Conservation (phyloP, 2,888 invertebrate genomes). For the Diaphora mendica region DNA sequence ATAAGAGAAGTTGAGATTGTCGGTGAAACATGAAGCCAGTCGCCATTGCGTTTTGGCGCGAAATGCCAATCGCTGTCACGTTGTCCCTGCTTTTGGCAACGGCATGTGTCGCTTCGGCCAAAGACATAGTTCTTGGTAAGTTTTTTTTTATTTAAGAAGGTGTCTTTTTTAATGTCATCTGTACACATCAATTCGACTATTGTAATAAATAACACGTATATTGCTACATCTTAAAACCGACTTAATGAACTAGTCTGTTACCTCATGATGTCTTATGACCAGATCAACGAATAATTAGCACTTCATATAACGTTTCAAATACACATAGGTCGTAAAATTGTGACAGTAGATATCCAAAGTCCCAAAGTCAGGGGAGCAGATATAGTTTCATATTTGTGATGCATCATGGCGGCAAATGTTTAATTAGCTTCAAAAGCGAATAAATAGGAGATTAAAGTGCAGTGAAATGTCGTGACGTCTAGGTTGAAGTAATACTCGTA, state of each 20-base stretch:
- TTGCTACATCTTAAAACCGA: background rate
- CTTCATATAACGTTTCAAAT: background rate
- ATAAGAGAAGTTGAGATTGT: slow-evolving; percentile 72
- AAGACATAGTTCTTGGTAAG: slow-evolving; percentile 79
- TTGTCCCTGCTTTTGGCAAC: slow-evolving; percentile 64
- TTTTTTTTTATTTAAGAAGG: slow-evolving; percentile 35
- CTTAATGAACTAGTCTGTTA: background rate
- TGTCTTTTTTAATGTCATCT: background rate
- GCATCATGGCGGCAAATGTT: background rate
- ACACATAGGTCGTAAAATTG: background rate
- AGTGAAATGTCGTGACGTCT: background rate
- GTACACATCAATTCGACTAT: background rate
- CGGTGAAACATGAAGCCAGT: slow-evolving; percentile 75
- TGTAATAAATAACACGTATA: background rate
- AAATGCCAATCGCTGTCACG: slow-evolving; percentile 75
- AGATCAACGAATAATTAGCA: background rate
- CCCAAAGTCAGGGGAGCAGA: background rate
- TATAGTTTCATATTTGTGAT: background rate
- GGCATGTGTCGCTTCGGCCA: slow-evolving; percentile 70
- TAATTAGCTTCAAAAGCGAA: background rate
- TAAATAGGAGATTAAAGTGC: background rate
- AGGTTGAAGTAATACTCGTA: background rate
- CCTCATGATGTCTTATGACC: background rate
- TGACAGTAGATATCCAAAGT: background rate
- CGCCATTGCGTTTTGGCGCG: slow-evolving; percentile 78